Conservation (phyloP, 2,888 invertebrate genomes). For the Peribatodes rhomboidaria region DNA sequence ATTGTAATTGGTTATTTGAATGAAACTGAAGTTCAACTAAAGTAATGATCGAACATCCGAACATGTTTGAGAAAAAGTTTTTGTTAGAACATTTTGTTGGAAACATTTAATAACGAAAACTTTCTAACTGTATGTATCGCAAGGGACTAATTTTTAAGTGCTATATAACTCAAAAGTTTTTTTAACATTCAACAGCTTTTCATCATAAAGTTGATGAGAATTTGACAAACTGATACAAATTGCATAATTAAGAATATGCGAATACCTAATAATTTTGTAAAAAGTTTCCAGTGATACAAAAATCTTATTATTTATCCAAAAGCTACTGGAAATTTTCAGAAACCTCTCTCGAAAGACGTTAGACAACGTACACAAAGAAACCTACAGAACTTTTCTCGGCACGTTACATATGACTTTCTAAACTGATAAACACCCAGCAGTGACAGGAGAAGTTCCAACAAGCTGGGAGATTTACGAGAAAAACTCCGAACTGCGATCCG, state of each 20-base stretch:
- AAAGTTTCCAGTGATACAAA: no score
- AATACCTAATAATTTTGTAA: no score
- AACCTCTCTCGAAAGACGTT: not conserved
- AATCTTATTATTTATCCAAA: not conserved
- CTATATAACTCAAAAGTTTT: no score
- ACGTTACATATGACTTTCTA: constrained; percentile 11
- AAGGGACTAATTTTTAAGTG: no score
- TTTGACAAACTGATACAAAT: no score
- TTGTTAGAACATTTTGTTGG: no score
- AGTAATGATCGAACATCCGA: not conserved
- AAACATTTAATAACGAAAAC: no score
- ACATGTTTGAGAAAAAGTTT: no score
- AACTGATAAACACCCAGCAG: constrained; percentile 30
- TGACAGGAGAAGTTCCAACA: constrained; percentile 38
- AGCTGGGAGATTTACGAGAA: constrained; percentile 45
- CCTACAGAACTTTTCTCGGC: constrained; percentile 5
- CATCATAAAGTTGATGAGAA: no score
- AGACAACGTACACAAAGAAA: constrained; percentile 2
- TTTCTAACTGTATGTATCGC: no score
- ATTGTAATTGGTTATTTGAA: not conserved
- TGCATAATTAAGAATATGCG: no score
- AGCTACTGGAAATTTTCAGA: not conserved
- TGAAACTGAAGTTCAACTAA: not conserved
- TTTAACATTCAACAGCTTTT: no score
- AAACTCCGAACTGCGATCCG: constrained; percentile 44